Percentiles rank a stretch among this genome's conserved stretches.
phyloP scores from a whole-genome alignment of 2,888 invertebrate species.

The Perizoma affinitatum region DNA sequence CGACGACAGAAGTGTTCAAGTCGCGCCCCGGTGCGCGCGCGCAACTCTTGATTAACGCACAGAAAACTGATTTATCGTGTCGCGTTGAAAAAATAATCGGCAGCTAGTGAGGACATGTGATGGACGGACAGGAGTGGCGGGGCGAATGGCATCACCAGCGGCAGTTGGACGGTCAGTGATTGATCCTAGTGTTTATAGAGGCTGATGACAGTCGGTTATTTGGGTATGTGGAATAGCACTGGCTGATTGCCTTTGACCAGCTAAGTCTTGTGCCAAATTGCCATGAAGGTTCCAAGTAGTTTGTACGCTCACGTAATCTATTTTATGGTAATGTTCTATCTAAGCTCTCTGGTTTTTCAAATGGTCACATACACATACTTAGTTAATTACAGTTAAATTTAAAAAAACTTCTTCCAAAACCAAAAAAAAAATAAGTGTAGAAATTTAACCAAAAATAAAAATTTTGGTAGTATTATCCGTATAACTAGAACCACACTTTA shows the following conservation, averaged over 20 bases:
- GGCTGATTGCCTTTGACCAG: conserved; percentile 4
- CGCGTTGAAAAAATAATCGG: conserved; percentile 82
- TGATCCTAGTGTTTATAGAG: conserved; percentile 47
- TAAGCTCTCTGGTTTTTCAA: too few relatives aligned
- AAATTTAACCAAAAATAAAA: too few relatives aligned
- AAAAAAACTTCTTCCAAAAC: too few relatives aligned
- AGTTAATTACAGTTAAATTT: too few relatives aligned
- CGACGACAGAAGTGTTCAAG: conserved; percentile 89
- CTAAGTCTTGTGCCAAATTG: conserved; percentile 20
- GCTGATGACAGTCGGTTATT: conserved; percentile 32
- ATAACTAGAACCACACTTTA: too few relatives aligned
- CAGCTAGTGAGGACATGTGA: conserved; percentile 70
- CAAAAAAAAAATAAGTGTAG: too few relatives aligned
- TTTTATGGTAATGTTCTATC: too few relatives aligned
- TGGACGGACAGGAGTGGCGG: conserved; percentile 82
- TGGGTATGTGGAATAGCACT: conserved; percentile 1
- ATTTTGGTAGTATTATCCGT: too few relatives aligned
- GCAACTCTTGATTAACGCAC: conserved; percentile 69
- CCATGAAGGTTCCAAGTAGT: conserved; percentile 12
- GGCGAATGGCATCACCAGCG: conserved; percentile 76
- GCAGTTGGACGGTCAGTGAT: conserved; percentile 76
- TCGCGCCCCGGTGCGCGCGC: conserved; percentile 77
- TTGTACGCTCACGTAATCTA: too few relatives aligned
- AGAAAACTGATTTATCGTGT: conserved; percentile 81
- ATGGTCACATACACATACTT: too few relatives aligned